Evolutionary conservation across 1,140 invertebrate species (phyloP).

Genomic region (Sminthurinus signatus): DNA sequence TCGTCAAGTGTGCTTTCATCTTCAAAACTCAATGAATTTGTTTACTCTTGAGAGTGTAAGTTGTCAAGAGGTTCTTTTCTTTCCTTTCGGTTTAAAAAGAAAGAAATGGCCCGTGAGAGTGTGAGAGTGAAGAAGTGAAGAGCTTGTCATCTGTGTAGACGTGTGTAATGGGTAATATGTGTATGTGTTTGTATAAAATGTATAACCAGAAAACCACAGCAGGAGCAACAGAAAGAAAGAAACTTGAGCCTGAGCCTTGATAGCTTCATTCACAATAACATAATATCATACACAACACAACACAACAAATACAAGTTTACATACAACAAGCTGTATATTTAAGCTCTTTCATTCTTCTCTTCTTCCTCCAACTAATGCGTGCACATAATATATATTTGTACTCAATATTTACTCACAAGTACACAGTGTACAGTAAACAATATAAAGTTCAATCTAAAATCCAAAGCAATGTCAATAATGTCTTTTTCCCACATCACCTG

Average conservation of each 20-base stretch:
- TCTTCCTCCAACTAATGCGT: too few species aligned
- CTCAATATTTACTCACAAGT: too few species aligned
- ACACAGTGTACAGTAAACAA: not conserved
- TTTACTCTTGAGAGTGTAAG: constrained; percentile 17
- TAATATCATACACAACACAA: not conserved
- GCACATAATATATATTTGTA: too few species aligned
- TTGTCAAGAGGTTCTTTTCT: constrained; percentile 7
- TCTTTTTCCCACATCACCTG: not conserved
- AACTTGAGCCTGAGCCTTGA: not conserved
- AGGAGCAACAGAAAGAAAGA: not conserved
- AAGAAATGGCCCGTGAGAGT: constrained; percentile 10
- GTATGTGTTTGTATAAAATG: too few species aligned
- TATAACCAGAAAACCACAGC: not conserved
- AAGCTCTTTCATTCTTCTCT: too few species aligned
- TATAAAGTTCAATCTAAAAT: not conserved
- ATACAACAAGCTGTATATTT: too few species aligned
- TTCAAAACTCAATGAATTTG: constrained; percentile 10
- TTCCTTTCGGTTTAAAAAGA: too few species aligned
- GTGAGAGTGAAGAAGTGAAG: not conserved
- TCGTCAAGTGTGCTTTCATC: constrained; percentile 10
- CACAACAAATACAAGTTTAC: not conserved
- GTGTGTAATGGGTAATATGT: too few species aligned
- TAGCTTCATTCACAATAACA: not conserved
- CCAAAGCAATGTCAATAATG: not conserved
- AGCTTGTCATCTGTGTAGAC: not conserved